Percentiles rank a stretch among this genome's conserved stretches.
Evolutionary conservation across 2,113 vertebrate genomes (phyloP).

Genomic region (Ageneiosus marmoratus): DNA sequence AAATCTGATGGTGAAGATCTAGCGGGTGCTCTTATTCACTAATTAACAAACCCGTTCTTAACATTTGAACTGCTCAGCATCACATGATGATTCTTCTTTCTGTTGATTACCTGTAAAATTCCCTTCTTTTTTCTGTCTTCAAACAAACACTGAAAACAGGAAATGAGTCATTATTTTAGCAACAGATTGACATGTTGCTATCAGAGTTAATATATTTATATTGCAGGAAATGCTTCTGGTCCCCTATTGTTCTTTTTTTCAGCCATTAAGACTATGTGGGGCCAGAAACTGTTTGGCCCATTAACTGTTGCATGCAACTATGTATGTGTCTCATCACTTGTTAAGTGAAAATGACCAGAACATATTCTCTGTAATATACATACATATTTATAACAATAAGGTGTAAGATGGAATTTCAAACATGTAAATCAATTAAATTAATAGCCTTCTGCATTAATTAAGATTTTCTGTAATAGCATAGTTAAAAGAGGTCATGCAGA

Average conservation of each 20-base stretch:
- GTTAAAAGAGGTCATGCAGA: not conserved
- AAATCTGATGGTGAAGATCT: not conserved
- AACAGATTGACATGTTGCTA: not conserved
- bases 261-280: not conserved
- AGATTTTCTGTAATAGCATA: constrained; percentile 5
- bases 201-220: not conserved
- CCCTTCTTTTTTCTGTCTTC: too few species aligned
- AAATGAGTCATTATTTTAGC: not conserved
- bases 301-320: not conserved
- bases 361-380: not conserved
- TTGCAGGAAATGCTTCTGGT: not conserved
- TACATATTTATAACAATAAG: not conserved
- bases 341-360: not conserved
- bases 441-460: constrained; percentile 17
- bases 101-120: not conserved
- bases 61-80: not conserved
- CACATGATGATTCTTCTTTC: not conserved
- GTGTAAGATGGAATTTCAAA: too few species aligned
- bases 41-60: not conserved
- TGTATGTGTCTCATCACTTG: not conserved
- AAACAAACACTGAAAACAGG: not conserved
- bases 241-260: not conserved
- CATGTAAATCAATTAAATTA: not conserved
- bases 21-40: not conserved
- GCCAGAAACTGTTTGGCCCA: not conserved